These are phyloP conservation scores for Nothoprocta perdicaria DNA, from an alignment of 2,113 vertebrate species.

Conservation along the genomic window DNA sequence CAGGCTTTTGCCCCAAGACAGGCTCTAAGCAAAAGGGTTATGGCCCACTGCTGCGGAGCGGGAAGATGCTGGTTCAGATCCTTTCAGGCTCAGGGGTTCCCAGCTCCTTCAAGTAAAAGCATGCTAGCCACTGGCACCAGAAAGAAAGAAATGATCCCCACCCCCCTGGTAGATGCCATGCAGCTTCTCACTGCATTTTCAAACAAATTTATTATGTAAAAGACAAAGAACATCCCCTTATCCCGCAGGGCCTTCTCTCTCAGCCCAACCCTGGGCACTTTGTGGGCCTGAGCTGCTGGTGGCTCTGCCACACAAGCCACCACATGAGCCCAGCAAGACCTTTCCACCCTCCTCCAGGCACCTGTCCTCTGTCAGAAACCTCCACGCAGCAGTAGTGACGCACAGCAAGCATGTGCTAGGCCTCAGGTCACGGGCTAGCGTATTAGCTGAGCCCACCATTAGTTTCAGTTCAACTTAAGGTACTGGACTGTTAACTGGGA, in stretches of 20 bases:
- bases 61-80: neutral
- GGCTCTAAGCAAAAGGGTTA: neutral
- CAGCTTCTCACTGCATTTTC: neutral
- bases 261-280: neutral
- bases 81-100: neutral
- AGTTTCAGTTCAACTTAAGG: neutral
- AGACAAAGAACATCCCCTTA: neutral
- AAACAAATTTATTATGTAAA: neutral
- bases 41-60: neutral
- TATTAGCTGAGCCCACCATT: neutral
- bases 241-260: neutral
- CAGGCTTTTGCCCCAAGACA: neutral
- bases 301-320: fast-evolving
- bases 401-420: neutral
- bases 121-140: neutral
- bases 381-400: fast-evolving
- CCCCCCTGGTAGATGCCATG: neutral
- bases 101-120: neutral
- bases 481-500: fast-evolving
- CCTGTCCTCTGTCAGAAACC: neutral
- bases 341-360: neutral
- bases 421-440: neutral
- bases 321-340: neutral
- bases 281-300: neutral
- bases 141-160: neutral